Evolutionary conservation across 1,140 invertebrate genomes (phyloP), one percentile per base, ranked within the genome.

Genomic region (Drosophila burlai): DNA sequence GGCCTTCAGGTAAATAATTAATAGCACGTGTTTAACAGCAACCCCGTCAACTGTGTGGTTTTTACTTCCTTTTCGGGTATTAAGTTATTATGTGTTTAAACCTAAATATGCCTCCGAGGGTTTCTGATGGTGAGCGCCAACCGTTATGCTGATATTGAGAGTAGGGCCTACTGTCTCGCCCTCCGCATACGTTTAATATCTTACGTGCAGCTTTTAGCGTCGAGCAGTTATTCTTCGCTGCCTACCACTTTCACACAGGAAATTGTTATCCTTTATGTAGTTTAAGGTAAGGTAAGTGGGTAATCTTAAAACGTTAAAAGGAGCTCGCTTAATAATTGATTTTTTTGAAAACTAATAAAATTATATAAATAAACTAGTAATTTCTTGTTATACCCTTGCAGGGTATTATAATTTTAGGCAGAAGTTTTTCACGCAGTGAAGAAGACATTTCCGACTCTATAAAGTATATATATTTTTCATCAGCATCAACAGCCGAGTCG

Each of bases 71-170:
- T 36, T 46, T 63, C 31, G 26, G 58, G 63, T 66, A 85, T 85
- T 85, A 85, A 81, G 82, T 85, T 85, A 85, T 85, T 85, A 85
- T 75, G 82, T 85, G 82, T 81, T 78, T 85, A 85, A 85, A 67
- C 76, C 82, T 78, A 63, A 66, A 66, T 64, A 66, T 29, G 61
- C 60, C 61, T 61, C 58, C 40, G 58, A 43, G 11, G 63, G 40
- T 31, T 66, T n/a, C 58, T 63, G 58, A 34, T 62, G 57, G 59
- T 65, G 29, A n/a, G 38, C 62, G 57, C 36, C 21, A 43, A 42
- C 29, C 18, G 63, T 65, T 26, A 42, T 65, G 58, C 63, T 66
- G 34, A 45, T 66, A 66, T 45, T 66, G 58, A 36, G 58, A 26
- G 58, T 24, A 10, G 58, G 21, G 29, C 58, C 63, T 29, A 62